Conservation (phyloP, 35 echinoderm and acorn worm species). For the Ophioderma brevispina region DNA sequence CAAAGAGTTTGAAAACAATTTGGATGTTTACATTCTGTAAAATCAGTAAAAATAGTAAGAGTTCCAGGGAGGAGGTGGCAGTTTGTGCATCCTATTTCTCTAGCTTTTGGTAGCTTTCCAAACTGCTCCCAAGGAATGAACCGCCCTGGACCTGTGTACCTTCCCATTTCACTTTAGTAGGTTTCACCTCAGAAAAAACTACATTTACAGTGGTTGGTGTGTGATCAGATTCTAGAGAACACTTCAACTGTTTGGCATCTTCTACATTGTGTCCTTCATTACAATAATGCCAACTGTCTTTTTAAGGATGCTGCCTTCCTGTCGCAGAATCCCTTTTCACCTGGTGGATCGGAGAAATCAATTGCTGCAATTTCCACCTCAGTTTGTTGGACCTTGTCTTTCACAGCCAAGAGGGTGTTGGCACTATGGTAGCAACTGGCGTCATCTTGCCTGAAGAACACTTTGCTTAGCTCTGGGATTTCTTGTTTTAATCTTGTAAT, state of each 20-base stretch:
- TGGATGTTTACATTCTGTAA: too few species aligned
- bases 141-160: too few species aligned
- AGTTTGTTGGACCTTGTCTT: background rate
- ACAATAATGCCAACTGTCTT: background rate
- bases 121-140: too few species aligned
- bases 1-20: too few species aligned
- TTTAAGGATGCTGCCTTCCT: conserved; percentile 3
- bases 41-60: too few species aligned
- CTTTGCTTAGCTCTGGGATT: background rate
- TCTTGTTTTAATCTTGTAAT: conserved; percentile 1
- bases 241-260: conserved; percentile 6
- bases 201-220: too few species aligned
- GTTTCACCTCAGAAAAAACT: background rate
- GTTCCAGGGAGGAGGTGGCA: too few species aligned
- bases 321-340: background rate
- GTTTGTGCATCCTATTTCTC: too few species aligned
- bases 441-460: conserved; percentile 3
- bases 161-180: background rate
- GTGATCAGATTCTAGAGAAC: too few species aligned
- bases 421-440: background rate
- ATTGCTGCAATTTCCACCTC: background rate
- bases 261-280: conserved; percentile 14
- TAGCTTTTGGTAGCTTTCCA: too few species aligned
- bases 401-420: background rate
- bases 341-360: background rate